Conservation (phyloP, 2,888 invertebrate genomes). For the Hydraecia micacea region DNA sequence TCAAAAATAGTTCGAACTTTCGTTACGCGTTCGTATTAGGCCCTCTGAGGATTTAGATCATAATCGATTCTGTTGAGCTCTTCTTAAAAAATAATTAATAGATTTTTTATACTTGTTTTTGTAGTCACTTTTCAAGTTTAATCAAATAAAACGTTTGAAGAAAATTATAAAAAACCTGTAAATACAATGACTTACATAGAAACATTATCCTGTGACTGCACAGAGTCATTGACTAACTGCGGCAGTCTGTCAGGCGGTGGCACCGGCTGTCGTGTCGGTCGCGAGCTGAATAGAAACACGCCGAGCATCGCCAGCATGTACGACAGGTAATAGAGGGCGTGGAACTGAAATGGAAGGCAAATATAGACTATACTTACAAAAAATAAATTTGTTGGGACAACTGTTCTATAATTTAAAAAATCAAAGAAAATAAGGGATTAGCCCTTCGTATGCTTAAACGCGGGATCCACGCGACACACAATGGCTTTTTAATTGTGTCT, state of each 20-base stretch:
- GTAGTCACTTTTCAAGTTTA: not conserved
- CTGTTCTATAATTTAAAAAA: not conserved
- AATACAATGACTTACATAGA: constrained; percentile 80
- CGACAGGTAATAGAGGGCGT: constrained; percentile 95
- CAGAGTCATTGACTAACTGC: constrained; percentile 81
- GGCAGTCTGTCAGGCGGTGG: constrained; percentile 77
- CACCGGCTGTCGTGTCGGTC: constrained; percentile 90
- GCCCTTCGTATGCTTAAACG: too few species aligned
- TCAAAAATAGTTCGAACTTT: not conserved
- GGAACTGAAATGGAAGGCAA: constrained; percentile 91
- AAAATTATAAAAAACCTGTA: not conserved
- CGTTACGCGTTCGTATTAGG: not conserved
- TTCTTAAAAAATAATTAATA: too few species aligned
- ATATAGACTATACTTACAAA: not conserved
- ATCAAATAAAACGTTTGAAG: not conserved
- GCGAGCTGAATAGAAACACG: constrained; percentile 90
- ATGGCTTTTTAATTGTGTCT: too few species aligned
- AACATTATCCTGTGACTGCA: constrained; percentile 84
- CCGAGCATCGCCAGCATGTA: constrained; percentile 94
- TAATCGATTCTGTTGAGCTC: not conserved
- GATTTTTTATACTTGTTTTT: not conserved
- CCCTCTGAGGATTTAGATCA: not conserved
- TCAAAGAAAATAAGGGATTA: not conserved
- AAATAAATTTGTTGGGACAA: not conserved
- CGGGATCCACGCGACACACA: too few species aligned